phyloP scores from a whole-genome alignment of 2,888 invertebrate species.

The Athalia rosae region DNA sequence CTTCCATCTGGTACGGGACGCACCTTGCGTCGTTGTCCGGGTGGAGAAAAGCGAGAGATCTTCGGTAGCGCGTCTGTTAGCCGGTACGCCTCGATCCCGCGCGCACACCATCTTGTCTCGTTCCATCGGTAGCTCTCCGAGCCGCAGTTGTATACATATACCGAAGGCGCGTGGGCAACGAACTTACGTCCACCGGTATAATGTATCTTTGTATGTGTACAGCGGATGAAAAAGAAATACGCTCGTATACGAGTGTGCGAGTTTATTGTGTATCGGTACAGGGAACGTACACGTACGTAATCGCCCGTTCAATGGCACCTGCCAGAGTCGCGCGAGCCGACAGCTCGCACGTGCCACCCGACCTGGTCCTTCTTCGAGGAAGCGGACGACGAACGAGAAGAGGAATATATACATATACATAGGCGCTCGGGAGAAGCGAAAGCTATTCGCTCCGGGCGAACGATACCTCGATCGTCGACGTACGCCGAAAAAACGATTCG shows the following conservation, averaged over 20 bases:
- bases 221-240: no score
- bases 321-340: slow-evolving; percentile 45
- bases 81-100: slow-evolving; percentile 52
- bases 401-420: neutral
- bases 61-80: slow-evolving; percentile 39
- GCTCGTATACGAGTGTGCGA: no score
- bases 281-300: slow-evolving; percentile 11
- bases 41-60: slow-evolving; percentile 42
- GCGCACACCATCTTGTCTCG: slow-evolving; percentile 65
- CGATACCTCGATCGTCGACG: no score
- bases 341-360: slow-evolving; percentile 46
- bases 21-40: slow-evolving; percentile 41
- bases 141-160: slow-evolving; percentile 30
- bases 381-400: neutral
- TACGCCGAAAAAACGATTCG: no score
- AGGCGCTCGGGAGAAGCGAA: neutral
- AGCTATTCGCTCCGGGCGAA: neutral
- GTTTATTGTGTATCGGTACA: slow-evolving; percentile 10
- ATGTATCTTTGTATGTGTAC: no score
- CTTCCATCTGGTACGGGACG: slow-evolving; percentile 44
- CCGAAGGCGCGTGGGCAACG: slow-evolving; percentile 34
- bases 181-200: slow-evolving; percentile 27
- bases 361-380: slow-evolving; percentile 33
- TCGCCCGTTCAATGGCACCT: slow-evolving; percentile 44
- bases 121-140: neutral